Conservation (phyloP, 2,113 vertebrate genomes). For the Nesogale talazaci region DNA sequence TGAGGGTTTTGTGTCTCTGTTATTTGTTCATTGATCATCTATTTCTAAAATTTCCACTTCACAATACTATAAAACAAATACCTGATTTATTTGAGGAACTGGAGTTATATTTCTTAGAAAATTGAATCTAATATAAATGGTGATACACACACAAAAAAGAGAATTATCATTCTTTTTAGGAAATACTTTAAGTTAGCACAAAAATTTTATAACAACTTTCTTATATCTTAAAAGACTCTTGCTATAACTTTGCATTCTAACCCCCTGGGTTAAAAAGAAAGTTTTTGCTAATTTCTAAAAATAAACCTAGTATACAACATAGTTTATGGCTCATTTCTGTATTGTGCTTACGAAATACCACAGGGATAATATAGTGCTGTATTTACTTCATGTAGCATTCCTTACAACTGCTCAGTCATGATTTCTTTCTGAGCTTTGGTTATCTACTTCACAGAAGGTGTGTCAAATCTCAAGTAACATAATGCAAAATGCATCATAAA, state of each 20-base stretch:
- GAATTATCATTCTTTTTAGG: slow-evolving; percentile 26
- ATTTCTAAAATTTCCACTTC: slow-evolving; percentile 73
- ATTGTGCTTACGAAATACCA: not conserved
- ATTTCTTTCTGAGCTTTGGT: not conserved
- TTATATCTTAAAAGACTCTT: not conserved
- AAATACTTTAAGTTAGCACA: not conserved
- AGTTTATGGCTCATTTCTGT: not conserved
- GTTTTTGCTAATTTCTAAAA: not conserved
- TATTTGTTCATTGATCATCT: slow-evolving; percentile 69
- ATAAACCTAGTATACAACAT: no score
- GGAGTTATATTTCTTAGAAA: slow-evolving; percentile 37
- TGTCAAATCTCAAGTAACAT: not conserved
- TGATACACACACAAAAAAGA: slow-evolving; percentile 18
- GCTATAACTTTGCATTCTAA: not conserved
- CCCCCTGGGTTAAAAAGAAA: not conserved
- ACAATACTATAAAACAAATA: slow-evolving; percentile 50
- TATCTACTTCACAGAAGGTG: not conserved
- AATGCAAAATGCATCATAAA: not conserved
- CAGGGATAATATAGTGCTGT: not conserved
- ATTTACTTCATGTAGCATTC: not conserved
- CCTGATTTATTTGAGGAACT: slow-evolving; percentile 56
- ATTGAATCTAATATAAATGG: slow-evolving; percentile 47
- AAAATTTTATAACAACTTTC: not conserved
- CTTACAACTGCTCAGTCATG: not conserved
- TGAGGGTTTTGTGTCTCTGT: slow-evolving; percentile 69